Conservation (phyloP, 2,113 vertebrate species). For the Macquaria ambigua region DNA sequence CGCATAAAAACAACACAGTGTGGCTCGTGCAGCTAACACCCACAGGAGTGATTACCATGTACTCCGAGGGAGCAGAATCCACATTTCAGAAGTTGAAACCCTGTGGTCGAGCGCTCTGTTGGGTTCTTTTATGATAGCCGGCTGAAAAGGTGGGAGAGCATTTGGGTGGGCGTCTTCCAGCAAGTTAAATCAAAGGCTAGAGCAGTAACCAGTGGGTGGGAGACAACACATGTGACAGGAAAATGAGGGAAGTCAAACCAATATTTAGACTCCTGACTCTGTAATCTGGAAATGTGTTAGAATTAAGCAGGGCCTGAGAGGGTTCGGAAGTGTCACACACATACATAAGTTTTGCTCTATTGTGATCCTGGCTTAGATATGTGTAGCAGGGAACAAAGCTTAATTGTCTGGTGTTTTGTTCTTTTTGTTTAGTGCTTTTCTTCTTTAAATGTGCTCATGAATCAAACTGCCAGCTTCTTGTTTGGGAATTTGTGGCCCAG, state of each 20-base stretch:
- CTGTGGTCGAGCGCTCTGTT: not conserved
- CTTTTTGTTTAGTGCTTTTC: not conserved
- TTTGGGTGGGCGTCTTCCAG: conserved; percentile 47
- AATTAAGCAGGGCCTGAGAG: conserved; percentile 3
- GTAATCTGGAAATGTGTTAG: conserved; percentile 55
- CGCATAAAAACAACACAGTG: conserved; percentile 19
- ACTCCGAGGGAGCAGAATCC: conserved; percentile 5
- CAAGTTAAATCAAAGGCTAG: conserved; percentile 56
- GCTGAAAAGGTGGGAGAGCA: conserved; percentile 20
- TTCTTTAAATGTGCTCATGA: not conserved
- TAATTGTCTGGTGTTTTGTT: not conserved
- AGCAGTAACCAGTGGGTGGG: conserved; percentile 53
- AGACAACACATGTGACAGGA: conserved; percentile 44
- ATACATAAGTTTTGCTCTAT: not conserved
- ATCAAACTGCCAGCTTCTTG: not conserved
- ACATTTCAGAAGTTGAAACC: conserved; percentile 12
- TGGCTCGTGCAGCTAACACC: conserved; percentile 16
- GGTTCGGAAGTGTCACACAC: conserved; percentile 1
- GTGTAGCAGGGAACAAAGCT: not conserved
- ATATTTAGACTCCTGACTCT: conserved; percentile 58
- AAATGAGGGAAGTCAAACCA: conserved; percentile 45
- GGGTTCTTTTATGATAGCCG: conserved; percentile 22
- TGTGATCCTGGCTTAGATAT: not conserved
- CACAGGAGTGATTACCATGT: conserved; percentile 29
- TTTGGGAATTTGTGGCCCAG: not conserved